Base-by-base conservation (phyloP, 1,140 invertebrate species). In the Hycleus cichorii region DNA sequence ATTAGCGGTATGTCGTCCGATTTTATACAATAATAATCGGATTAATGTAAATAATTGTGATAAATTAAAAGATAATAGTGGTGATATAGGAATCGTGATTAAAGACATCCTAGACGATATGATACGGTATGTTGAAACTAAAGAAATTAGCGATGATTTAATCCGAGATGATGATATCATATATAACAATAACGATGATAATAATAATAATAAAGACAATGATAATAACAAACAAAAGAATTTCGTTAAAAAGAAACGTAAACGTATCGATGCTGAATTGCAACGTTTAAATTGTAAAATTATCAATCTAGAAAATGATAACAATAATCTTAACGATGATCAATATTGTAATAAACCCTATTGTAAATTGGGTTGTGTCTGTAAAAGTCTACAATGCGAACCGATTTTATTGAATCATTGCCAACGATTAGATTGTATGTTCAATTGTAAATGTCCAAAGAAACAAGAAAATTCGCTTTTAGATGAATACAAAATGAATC, bases 351-450 rank as follows among this genome's bases (percentile, higher is more conserved):
- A 48, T 3, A 72, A 75, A 49, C 60, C 65, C 26, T 72, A 64
- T 58, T 79, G 77, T 62, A 62, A 59, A 53, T 60, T 78, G 6
- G 78, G 77, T 2, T 79, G 78, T 59, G 66, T 79, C 4, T 79
- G 78, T 62, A 66, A 68, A n/a, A 77, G 73, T 58, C 63, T 78
- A 9, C 40, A 62, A 47, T 65, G 63, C 43, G 58, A 59, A 40
- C 56, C 62, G 39, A 57, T 62, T 26, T 49, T 69, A 4, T 62
- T 69, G 10, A 44, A 70, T 45, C 77, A 78, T 63, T 79, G 78
- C 59, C 70, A 72, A 26, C 64, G 68, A 58, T 44, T 64, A 2
- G 59, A 72, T 12, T 79, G 78, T 57, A 77, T 79, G 71, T 76
- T 78, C 48, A 59, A 68, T 44, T 79, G 78, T 58, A 63, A 49